Evolutionary conservation across 1,140 invertebrate genomes (phyloP).

Genomic region (Lasioglossum baleicum): DNA sequence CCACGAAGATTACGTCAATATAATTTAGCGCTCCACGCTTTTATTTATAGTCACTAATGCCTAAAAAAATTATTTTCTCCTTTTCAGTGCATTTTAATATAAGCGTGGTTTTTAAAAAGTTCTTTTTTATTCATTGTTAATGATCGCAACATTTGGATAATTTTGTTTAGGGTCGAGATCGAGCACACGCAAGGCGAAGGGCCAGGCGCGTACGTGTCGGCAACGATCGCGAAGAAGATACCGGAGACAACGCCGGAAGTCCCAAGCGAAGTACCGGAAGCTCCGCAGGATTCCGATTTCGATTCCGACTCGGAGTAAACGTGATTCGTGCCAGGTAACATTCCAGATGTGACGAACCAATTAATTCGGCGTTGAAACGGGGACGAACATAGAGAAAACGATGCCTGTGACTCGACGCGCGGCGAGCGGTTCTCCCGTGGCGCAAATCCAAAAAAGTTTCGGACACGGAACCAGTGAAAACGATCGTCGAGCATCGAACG

Average conservation of each 20-base stretch:
- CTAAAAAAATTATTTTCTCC: too few relatives aligned
- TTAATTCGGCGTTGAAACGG: constrained; percentile 40
- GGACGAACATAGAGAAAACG: constrained; percentile 32
- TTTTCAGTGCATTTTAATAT: too few relatives aligned
- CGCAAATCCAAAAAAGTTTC: neutral
- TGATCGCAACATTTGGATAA: too few relatives aligned
- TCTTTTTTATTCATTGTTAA: too few relatives aligned
- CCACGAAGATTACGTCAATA: too few relatives aligned
- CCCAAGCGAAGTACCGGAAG: constrained; percentile 61
- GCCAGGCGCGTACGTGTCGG: constrained; percentile 87
- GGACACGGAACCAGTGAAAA: too few relatives aligned
- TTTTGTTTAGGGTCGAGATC: constrained; percentile 86
- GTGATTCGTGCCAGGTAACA: constrained; percentile 27
- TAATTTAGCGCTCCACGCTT: too few relatives aligned
- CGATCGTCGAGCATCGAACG: neutral
- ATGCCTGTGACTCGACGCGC: constrained; percentile 38
- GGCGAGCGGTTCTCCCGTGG: constrained; percentile 36
- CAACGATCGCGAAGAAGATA: constrained; percentile 81
- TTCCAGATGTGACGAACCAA: neutral
- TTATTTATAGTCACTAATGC: too few relatives aligned
- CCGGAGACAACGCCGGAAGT: constrained; percentile 59
- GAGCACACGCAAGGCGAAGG: constrained; percentile 89
- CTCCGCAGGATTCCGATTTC: constrained; percentile 70
- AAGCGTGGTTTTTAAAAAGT: too few relatives aligned
- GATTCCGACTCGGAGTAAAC: constrained; percentile 72